Base-by-base conservation (phyloP, 2,888 invertebrate species). In the Himalopsyche anomala region DNA sequence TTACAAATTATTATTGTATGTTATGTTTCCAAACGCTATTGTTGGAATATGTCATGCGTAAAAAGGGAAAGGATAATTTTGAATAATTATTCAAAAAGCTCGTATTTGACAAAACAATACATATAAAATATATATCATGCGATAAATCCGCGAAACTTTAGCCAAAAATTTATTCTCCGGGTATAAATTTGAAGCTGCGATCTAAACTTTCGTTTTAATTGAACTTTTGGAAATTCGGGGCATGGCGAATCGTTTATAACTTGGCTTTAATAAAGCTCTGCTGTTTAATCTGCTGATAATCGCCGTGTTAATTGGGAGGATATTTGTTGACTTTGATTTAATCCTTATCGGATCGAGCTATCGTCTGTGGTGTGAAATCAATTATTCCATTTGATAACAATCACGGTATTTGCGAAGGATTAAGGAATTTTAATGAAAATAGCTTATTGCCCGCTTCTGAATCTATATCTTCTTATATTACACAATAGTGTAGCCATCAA, bases 201-300 rank as follows among this genome's bases (percentile, higher is more conserved):
- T 62, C 62, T 19, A 19, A 62, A 62, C 62, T 62, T 62, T 62
- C 19, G 62, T 62, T 62, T 62, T 62, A 62, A 62, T 62, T 62
- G 62, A 62, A 62, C 62, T 62, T 62, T 28, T 62, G n/a, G 19
- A 62, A 62, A 62, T 19, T n/a, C 62, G 62, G 19, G 8, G 62
- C 19, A 62, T 62, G 19, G 62, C 19, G 62, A 5, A 19, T 62
- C 62, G 62, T 62, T 62, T 62, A 62, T 11, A 19, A 19, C 62
- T 19, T 28, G 62, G 5, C 62, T 62, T 62, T 62, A 51, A 62
- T 62, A 28, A 62, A 62, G 62, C 62, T 11, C 62, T 62, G 6
- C 62, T 62, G 28, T 62, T 28, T 62, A 62, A 62, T 62, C 62
- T 28, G 62, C 11, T 28, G 62, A 62, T 62, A 62, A 62, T 62